Conservation (phyloP, 2,888 invertebrate species). For the Rhingia rostrata region DNA sequence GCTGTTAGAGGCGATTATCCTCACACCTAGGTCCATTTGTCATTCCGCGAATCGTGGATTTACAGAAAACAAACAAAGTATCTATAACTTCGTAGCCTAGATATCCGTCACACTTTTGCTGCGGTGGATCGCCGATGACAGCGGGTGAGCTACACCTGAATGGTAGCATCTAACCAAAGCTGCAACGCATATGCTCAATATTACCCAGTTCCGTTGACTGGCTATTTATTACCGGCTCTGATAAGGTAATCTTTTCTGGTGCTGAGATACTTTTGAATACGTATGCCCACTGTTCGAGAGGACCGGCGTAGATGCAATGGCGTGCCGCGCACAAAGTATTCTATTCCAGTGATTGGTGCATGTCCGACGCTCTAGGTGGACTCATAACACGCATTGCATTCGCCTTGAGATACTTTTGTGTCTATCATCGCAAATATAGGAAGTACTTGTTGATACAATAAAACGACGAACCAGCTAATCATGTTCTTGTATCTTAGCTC, state of each 20-base stretch:
- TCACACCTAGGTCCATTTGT: slow-evolving; percentile 70
- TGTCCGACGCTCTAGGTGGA: slow-evolving; percentile 62
- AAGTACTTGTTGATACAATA: slow-evolving; percentile 15
- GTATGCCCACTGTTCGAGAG: slow-evolving; percentile 5
- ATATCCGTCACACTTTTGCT: slow-evolving; percentile 69
- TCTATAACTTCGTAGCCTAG: slow-evolving; percentile 65
- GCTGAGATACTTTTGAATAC: slow-evolving; percentile 56
- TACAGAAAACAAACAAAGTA: slow-evolving; percentile 41
- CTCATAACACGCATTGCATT: slow-evolving; percentile 63
- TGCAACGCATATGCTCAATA: slow-evolving; percentile 32
- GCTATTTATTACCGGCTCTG: slow-evolving; percentile 70
- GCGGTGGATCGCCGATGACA: slow-evolving; percentile 44
- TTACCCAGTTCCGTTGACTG: slow-evolving; percentile 63
- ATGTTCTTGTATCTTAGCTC: background rate
- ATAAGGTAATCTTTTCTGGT: slow-evolving; percentile 53
- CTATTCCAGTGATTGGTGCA: slow-evolving; percentile 57
- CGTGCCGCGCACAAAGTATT: slow-evolving; percentile 54
- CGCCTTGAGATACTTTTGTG: slow-evolving; percentile 57
- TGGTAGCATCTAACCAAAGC: slow-evolving; percentile 31
- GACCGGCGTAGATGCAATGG: slow-evolving; percentile 7
- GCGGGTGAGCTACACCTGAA: slow-evolving; percentile 55
- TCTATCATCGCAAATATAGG: slow-evolving; percentile 41
- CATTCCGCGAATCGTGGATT: slow-evolving; percentile 57
- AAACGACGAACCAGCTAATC: slow-evolving; percentile 12
- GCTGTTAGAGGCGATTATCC: slow-evolving; percentile 65